Base-by-base conservation (phyloP, 2,797 vertebrate genomes). In the Chaenodraco wilsoni region DNA sequence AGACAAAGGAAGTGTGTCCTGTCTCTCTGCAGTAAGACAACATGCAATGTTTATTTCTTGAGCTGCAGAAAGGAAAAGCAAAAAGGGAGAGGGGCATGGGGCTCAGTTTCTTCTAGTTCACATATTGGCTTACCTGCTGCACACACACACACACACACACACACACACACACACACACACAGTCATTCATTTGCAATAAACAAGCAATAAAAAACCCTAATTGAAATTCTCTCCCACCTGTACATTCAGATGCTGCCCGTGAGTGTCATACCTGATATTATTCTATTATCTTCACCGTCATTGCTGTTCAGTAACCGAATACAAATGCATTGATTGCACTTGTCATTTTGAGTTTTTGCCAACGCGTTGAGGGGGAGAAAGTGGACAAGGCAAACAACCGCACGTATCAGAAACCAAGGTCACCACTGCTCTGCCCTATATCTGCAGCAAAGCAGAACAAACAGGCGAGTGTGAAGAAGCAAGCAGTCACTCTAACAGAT, bases 71-170 rank as follows among this genome's bases (percentile, higher is more conserved):
- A 76, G 62, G 33, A 7, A 81, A 76, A 81, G 63, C 61, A 54
- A 73, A 37, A 66, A 72, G 44, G 49, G 81, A 82, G 44, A 41
- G 64, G 72, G 59, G 60, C 62, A 75, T 79, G 84, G 74, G 57
- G 31, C 37, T 86, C 77, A 46, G 27, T 84, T 84, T 83, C 61
- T 79, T 84, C 62, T 48, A 19, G 83, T 81, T 84, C 74, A 65
- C 81, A 79, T 85, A 84, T 80, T 84, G 78, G 81, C 84, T 89
- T 89, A 83, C 79, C 72, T 37, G 33, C 33, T 37, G 7, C 13
- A 46, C 50, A 43, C 5, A 62, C 60, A 69, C 68, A 71, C 45
- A 44, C 21, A 56, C 46, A 11, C 4, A 45, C 41, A 55, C 40
- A 1, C 27, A 63, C 14, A 52, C 17, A 62, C 14, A 52, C 45